Conservation (phyloP, 2,113 vertebrate genomes). For the Forbesichthys agassizii region DNA sequence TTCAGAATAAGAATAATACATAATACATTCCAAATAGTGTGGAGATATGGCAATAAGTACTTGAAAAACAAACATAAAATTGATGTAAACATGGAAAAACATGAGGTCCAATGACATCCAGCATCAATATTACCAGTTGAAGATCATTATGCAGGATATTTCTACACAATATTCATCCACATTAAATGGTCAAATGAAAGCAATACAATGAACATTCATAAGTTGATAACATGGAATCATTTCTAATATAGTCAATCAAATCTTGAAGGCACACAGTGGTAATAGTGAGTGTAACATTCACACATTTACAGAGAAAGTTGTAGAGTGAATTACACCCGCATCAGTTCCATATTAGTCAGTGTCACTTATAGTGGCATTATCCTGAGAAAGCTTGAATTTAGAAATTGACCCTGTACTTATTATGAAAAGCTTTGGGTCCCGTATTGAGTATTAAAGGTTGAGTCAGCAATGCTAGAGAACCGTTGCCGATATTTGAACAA, state of each 20-base stretch:
- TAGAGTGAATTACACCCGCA: neutral
- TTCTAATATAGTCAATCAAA: neutral
- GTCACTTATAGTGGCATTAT: constrained; percentile 2
- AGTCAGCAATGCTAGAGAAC: too few species aligned
- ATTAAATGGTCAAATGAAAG: neutral
- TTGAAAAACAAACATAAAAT: constrained; percentile 2
- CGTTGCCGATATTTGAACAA: too few species aligned
- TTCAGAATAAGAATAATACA: neutral
- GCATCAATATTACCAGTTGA: constrained; percentile 26
- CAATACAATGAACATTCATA: neutral
- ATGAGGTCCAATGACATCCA: constrained; percentile 23
- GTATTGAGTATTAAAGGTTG: neutral
- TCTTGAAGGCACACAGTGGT: constrained; percentile 54
- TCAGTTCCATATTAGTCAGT: constrained; percentile 12
- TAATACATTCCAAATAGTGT: neutral
- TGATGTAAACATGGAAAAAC: constrained; percentile 24
- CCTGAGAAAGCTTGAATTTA: neutral
- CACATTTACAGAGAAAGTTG: neutral
- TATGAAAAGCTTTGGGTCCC: constrained; percentile 11
- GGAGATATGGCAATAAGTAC: neutral
- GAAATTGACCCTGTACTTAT: neutral
- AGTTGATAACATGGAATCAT: neutral
- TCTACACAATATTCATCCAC: neutral
- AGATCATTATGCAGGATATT: constrained; percentile 23
- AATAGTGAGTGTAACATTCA: constrained; percentile 1